A percentile compares a stretch with the other conserved stretches of the same genome.
Conservation (phyloP, 2,797 vertebrate genomes). For the Rousettus madagascariensis region DNA sequence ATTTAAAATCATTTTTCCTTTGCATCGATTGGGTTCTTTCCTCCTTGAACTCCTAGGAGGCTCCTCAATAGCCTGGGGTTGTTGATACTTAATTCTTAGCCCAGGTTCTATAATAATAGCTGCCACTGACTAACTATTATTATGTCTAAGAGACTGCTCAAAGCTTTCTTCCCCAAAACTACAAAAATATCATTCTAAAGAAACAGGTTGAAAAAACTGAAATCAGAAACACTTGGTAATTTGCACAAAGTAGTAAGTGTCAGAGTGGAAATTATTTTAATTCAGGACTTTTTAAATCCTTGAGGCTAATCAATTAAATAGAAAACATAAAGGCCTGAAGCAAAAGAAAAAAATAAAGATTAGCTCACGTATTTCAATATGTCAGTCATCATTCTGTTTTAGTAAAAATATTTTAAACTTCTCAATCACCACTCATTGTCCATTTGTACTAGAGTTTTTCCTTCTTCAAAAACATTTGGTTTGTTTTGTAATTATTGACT, state of each 20-base stretch:
- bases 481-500: neutral
- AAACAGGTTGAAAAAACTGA: neutral
- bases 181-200: neutral
- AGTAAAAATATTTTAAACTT: neutral
- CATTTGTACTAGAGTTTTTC: neutral
- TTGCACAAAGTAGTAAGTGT: neutral
- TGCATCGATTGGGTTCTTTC: neutral
- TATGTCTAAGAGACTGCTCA: neutral
- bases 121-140: neutral
- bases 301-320: neutral
- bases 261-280: neutral
- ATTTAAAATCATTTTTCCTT: constrained; percentile 11
- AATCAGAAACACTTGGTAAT: neutral
- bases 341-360: neutral
- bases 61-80: neutral
- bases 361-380: neutral
- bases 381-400: neutral
- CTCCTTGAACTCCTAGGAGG: neutral
- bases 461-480: neutral
- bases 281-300: neutral
- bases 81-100: neutral
- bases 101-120: neutral
- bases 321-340: neutral
- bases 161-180: neutral
- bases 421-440: neutral